Conservation (phyloP, 1,140 invertebrate genomes). For the Lethocerus indicus region DNA sequence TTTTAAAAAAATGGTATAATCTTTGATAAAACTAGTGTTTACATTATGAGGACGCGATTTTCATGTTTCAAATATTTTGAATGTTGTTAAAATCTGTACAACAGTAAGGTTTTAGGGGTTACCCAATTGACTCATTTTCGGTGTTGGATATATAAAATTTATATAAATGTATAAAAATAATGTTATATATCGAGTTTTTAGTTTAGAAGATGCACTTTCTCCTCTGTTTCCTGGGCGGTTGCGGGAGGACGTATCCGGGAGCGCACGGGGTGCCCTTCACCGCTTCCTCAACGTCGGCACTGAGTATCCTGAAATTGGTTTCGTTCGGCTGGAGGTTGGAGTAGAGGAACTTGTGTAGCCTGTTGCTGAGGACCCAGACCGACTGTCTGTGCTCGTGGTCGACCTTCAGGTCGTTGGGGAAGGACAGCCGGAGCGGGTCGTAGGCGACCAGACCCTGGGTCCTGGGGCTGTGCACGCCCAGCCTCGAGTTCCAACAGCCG, state of each 20-base stretch:
- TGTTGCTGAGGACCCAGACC: constrained; percentile 58
- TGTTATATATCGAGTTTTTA: no score
- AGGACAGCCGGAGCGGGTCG: constrained; percentile 40
- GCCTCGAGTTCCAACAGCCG: constrained; percentile 54
- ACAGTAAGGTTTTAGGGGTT: no score
- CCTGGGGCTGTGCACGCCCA: constrained; percentile 22
- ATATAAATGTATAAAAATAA: no score
- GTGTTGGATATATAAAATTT: no score
- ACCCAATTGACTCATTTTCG: no score
- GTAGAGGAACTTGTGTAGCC: constrained; percentile 54
- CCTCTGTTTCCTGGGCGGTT: not conserved
- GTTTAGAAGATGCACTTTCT: no score
- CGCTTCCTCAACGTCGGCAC: constrained; percentile 37
- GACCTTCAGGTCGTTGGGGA: constrained; percentile 61
- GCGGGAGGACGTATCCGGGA: constrained; percentile 21
- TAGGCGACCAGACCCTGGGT: constrained; percentile 41
- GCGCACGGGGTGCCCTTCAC: constrained; percentile 50
- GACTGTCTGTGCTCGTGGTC: constrained; percentile 45
- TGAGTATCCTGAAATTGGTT: constrained; percentile 53
- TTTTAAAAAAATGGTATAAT: no score
- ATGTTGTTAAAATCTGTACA: no score
- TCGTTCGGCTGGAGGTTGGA: constrained; percentile 39
- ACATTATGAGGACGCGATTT: no score
- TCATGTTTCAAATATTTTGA: no score
- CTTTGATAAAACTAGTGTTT: no score